Percentiles rank a stretch among this genome's conserved stretches.
These are phyloP conservation scores for Micoletzkya japonica DNA, from an alignment of 2,888 invertebrate species.

Conservation along the genomic window DNA sequence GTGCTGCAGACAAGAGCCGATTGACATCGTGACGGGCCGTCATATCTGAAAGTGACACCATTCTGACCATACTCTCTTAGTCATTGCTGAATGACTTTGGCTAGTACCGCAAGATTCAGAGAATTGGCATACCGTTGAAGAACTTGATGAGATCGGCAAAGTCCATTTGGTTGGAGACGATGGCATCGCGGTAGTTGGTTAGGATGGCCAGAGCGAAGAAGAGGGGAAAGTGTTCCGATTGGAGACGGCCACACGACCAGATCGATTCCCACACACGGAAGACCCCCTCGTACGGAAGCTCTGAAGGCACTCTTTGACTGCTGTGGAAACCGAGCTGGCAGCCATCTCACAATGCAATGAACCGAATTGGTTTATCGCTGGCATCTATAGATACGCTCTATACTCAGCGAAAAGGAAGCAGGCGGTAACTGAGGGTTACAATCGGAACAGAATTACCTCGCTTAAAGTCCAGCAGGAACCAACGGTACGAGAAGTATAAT, in stretches of 20 bases:
- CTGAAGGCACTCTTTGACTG: slow-evolving; percentile 66
- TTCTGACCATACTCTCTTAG: too few relatives aligned
- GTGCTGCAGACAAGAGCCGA: slow-evolving; percentile 79
- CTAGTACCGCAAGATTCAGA: too few relatives aligned
- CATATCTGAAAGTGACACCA: slow-evolving; percentile 83
- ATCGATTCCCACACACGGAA: slow-evolving; percentile 92
- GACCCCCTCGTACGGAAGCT: slow-evolving; percentile 87
- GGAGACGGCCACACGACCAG: slow-evolving; percentile 77
- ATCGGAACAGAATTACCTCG: slow-evolving; percentile 69
- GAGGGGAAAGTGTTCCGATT: slow-evolving; percentile 81
- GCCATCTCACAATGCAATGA: too few relatives aligned
- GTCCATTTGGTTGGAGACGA: slow-evolving; percentile 92
- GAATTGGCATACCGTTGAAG: slow-evolving; percentile 79
- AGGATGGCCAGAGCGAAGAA: slow-evolving; percentile 88
- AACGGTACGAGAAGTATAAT: slow-evolving; percentile 95
- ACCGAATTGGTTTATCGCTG: too few relatives aligned
- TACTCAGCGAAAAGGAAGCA: too few relatives aligned
- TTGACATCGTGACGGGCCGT: slow-evolving; percentile 88
- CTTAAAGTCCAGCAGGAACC: slow-evolving; percentile 95
- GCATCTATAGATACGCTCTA: too few relatives aligned
- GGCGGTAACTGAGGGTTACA: too few relatives aligned
- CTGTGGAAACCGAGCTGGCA: too few relatives aligned
- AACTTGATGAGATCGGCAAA: slow-evolving; percentile 97
- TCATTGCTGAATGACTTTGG: too few relatives aligned
- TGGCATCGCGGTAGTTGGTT: slow-evolving; percentile 89